Evolutionary conservation across 2,888 invertebrate species (phyloP).

Genomic region (Tipula helvola): DNA sequence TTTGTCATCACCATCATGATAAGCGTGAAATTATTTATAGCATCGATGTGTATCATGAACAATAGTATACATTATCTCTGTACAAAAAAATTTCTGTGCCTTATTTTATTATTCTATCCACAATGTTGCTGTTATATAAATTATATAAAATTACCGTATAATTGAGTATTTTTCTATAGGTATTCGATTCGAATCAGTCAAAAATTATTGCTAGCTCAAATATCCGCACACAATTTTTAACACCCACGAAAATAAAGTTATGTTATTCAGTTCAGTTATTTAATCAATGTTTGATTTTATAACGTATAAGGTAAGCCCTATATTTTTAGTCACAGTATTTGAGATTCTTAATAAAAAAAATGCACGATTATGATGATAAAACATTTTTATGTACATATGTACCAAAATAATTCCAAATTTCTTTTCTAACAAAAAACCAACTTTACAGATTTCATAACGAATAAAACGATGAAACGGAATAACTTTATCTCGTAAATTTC

Average conservation of each 20-base stretch:
- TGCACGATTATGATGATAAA: background rate
- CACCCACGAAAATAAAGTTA: background rate
- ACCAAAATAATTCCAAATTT: background rate
- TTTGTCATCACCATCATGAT: background rate
- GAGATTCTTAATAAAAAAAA: background rate
- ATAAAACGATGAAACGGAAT: background rate
- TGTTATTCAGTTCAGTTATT: background rate
- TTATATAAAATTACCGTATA: background rate
- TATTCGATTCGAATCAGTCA: background rate
- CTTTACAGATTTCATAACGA: background rate
- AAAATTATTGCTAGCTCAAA: background rate
- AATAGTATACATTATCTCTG: background rate
- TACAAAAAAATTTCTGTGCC: no score
- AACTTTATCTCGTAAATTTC: background rate
- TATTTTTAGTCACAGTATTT: background rate
- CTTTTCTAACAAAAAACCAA: background rate
- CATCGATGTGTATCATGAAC: background rate
- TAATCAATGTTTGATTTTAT: background rate
- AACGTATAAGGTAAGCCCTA: background rate
- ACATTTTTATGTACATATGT: background rate
- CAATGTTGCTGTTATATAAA: background rate
- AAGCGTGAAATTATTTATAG: background rate
- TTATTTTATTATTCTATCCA: background rate
- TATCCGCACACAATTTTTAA: background rate
- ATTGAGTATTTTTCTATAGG: background rate